Evolutionary conservation across 2,113 vertebrate genomes (phyloP), one percentile per base, ranked within the genome.

Genomic region (Mesembrinibis cayennensis): DNA sequence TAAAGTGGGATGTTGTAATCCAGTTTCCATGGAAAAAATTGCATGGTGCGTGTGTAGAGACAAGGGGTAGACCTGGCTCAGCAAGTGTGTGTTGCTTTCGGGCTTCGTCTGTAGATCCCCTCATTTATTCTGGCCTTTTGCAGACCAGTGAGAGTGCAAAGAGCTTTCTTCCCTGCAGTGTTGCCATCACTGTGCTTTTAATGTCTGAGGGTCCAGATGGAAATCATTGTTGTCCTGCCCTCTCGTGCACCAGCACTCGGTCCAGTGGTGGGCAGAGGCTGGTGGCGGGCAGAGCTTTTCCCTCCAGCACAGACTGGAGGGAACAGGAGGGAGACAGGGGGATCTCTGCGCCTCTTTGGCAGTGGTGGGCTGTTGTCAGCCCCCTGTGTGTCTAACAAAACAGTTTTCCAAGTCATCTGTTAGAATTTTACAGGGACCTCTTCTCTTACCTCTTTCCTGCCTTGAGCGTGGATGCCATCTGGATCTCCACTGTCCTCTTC

Each of bases 131-230:
- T 62, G 16, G 25, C 47, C 21, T 22, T 74, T 40, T 49, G 16
- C 61, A 91, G 52, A 29, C 29, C 1, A 0, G 9, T 70, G 70
- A 45, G 18, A 95, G 50, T 2, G 7, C 11, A 18, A 32, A 32
- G 36, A 73, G 17, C 42, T 89, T 70, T 26, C n/a, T 81, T 69
- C 50, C 47, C 49, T 63, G 47, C 29, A 73, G 67, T 0, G 0
- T 34, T 83, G 47, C n/a, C 42, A 23, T 81, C 0, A 1, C 10
- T 0, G 1, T 82, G 34, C 34, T 61, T 86, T 76, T 53, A 67
- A 58, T 3, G 15, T 49, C 45, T 0, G 0, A 67, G 20, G 20
- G 26, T 52, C 26, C 1, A 6, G 36, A 15, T 83, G 52, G 34
- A 56, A 80, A 8, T 70, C 0, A 0, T 47, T 2, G 2, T 49